phyloP scores from a whole-genome alignment of 2,797 vertebrate genomes.

The Rhynchotus rufescens region DNA sequence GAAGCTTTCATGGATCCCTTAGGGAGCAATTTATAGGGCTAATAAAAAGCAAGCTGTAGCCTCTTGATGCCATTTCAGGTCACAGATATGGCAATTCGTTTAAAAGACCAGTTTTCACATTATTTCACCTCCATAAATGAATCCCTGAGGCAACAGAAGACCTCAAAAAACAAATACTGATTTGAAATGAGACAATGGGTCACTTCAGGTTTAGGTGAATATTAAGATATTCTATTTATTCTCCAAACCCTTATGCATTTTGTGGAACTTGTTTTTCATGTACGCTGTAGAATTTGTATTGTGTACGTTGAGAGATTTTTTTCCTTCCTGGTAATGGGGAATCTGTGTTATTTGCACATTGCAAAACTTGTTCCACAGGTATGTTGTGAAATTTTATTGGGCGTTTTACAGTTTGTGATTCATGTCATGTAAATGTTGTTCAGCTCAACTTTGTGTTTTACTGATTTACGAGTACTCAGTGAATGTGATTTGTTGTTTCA shows the following conservation, averaged over 20 bases:
- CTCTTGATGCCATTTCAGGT: not conserved
- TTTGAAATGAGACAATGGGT: not conserved
- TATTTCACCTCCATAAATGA: conserved; percentile 7
- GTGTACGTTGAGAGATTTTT: conserved; percentile 27
- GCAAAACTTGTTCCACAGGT: conserved; percentile 67
- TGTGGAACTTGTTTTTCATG: conserved; percentile 51
- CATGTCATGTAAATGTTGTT: conserved; percentile 35
- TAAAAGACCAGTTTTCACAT: not conserved
- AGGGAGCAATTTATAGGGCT: not conserved
- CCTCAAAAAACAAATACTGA: not conserved
- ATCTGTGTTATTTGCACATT: conserved; percentile 64
- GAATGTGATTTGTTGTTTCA: conserved; percentile 14
- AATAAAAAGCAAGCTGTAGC: not conserved
- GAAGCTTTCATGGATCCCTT: not conserved
- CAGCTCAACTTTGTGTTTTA: conserved; percentile 30
- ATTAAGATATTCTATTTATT: conserved; percentile 21
- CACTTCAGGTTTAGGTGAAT: conserved; percentile 33
- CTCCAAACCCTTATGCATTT: not conserved
- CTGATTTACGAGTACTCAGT: conserved; percentile 34
- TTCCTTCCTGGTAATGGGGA: conserved; percentile 54
- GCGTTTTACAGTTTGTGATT: conserved; percentile 62
- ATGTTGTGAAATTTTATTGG: conserved; percentile 68
- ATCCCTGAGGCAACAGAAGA: not conserved
- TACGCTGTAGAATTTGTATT: conserved; percentile 10
- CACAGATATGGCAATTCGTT: not conserved